Evolutionary conservation across 2,888 invertebrate species (phyloP), one percentile per base, ranked within the genome.

Genomic region (Rhagonycha fulva): DNA sequence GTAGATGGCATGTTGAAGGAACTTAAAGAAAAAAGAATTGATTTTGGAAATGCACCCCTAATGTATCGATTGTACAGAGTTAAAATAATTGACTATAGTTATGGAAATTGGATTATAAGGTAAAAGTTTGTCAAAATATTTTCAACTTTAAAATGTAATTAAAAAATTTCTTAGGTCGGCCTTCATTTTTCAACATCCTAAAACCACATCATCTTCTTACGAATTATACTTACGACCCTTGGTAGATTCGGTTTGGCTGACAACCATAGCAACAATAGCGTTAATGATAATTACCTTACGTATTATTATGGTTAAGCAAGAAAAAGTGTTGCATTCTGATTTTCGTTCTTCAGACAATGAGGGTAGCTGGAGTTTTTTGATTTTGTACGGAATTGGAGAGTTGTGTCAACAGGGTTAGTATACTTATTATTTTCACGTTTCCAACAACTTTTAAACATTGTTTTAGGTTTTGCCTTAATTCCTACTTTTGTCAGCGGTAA

Each of bases 121-220:
- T 92, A 60, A 68, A 19, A 23, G 7, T n/a, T 9, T 9, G 19
- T 14, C 11, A 12, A 23, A 60, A 19, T 28, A 47, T 26, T 62
- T 61, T 23, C 4, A 0, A 10, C 3, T 23, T 7, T 9, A 7
- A 26, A n/a, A 70, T 23, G 9, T 30, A 28, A n/a, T n/a, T 4
- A 0, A 30, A 28, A 26, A 19, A 19, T 66, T 78, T 84, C 84
- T 30, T 83, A 93, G 93, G 76, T 91, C 92, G 2, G 89, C 90
- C 67, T 92, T 94, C 83, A 91, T 94, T 76, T 92, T 94, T 82
- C 91, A 93, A 0, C 92, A 93, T 83, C 94, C 94, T 0, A 91
- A 91, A 80, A 89, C 89, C 62, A 89, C 90, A 0, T 89, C 90
- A 62, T 90, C 90, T 23, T 89, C 91, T 81, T 91, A 90, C 77